A percentile compares a stretch with the other conserved stretches of the same genome.
Evolutionary conservation across 1,140 invertebrate genomes (phyloP).

Genomic region (Cyclargus thomasi): DNA sequence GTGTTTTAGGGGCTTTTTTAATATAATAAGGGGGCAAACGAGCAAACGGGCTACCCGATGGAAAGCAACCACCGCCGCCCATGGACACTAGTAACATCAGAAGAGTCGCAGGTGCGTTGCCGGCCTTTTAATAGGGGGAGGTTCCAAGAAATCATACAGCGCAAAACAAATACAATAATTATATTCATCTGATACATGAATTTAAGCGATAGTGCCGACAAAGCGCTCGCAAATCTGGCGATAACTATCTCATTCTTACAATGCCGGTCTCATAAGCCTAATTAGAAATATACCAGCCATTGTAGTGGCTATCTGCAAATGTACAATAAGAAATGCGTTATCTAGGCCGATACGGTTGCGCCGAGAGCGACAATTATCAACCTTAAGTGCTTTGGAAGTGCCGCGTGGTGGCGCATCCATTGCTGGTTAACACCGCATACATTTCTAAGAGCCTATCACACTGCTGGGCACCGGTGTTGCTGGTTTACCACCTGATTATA

Average conservation of each 20-base stretch:
- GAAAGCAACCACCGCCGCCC: too few species aligned
- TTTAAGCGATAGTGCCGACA: slow-evolving; percentile 45
- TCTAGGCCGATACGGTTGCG: slow-evolving; percentile 68
- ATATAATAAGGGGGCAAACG: too few species aligned
- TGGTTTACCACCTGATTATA: background rate
- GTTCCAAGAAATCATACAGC: too few species aligned
- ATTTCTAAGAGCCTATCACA: too few species aligned
- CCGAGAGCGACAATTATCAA: slow-evolving; percentile 65
- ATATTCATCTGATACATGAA: slow-evolving; percentile 33
- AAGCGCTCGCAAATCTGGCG: slow-evolving; percentile 70
- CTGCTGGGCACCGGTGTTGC: too few species aligned
- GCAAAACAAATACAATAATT: slow-evolving; percentile 26
- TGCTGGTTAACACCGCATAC: too few species aligned
- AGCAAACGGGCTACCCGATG: too few species aligned
- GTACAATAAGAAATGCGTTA: slow-evolving; percentile 66
- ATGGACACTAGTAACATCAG: too few species aligned
- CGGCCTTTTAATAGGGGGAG: too few species aligned
- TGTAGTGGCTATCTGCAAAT: slow-evolving; percentile 58
- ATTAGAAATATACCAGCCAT: slow-evolving; percentile 73
- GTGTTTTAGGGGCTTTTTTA: too few species aligned
- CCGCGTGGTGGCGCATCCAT: slow-evolving; percentile 15
- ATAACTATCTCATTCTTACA: slow-evolving; percentile 72
- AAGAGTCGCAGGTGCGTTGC: too few species aligned
- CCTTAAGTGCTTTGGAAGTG: slow-evolving; percentile 28
- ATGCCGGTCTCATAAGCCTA: slow-evolving; percentile 71